Evolutionary conservation across 2,797 vertebrate species (phyloP).

Genomic region (Tragelaphus oryx): DNA sequence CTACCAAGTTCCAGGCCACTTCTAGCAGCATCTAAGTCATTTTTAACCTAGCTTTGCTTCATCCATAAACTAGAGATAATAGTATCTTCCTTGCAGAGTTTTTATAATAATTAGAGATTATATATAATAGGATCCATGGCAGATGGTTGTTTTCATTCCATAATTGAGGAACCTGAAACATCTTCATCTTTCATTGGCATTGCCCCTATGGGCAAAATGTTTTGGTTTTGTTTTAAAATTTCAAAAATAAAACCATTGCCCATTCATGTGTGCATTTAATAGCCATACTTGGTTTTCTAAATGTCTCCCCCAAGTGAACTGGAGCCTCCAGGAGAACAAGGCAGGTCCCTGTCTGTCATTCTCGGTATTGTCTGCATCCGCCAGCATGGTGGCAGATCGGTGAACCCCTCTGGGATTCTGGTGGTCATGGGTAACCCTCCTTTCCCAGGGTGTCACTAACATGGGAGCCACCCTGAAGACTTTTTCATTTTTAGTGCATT

Average conservation of each 20-base stretch:
- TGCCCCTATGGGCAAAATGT: neutral
- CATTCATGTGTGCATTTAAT: neutral
- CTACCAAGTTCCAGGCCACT: neutral
- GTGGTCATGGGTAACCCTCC: neutral
- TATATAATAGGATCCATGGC: neutral
- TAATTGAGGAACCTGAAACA: neutral
- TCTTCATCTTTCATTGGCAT: neutral
- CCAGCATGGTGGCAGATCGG: neutral
- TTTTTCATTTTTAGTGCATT: neutral
- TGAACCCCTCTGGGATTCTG: neutral
- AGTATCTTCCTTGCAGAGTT: neutral
- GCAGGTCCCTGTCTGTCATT: neutral
- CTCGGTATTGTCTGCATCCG: rapidly evolving
- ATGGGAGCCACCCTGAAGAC: neutral
- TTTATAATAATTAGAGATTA: neutral
- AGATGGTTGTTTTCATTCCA: neutral
- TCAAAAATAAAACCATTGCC: neutral
- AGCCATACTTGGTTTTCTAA: neutral
- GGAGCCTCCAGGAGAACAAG: neutral
- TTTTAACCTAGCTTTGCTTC: neutral
- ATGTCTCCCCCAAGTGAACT: neutral
- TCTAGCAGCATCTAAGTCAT: neutral
- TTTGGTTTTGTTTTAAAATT: neutral
- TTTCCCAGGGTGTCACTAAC: neutral
- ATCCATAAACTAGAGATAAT: neutral